Evolutionary conservation across 2,888 invertebrate species (phyloP).

Genomic region (Hypselothyrea guttata): DNA sequence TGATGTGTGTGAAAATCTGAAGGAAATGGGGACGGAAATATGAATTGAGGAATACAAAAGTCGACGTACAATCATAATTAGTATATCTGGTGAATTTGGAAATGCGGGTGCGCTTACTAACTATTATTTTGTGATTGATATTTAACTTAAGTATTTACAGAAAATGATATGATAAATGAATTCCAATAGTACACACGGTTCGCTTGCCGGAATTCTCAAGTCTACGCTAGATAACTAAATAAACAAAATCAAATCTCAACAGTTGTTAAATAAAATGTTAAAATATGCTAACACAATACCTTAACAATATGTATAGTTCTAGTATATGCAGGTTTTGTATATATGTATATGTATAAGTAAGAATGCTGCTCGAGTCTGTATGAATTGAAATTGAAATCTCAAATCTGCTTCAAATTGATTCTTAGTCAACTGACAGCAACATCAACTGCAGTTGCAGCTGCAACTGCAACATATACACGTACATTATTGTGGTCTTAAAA

Average conservation of each 20-base stretch:
- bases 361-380: conserved; percentile 26
- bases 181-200: conserved; percentile 22
- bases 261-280: conserved; percentile 23
- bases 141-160: conserved; percentile 68
- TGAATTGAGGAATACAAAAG: conserved; percentile 4
- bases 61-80: background rate
- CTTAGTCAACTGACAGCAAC: conserved; percentile 48
- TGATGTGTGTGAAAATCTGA: conserved; percentile 24
- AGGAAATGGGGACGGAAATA: conserved; percentile 34
- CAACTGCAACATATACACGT: conserved; percentile 34
- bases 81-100: conserved; percentile 10
- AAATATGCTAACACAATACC: conserved; percentile 37
- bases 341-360: conserved; percentile 18
- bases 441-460: too few species aligned
- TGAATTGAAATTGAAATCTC: conserved; percentile 23
- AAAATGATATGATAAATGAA: conserved; percentile 38
- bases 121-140: conserved; percentile 60
- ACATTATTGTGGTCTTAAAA: conserved; percentile 39
- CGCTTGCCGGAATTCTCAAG: conserved; percentile 16
- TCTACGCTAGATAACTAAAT: conserved; percentile 37
- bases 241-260: conserved; percentile 60
- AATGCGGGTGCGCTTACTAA: conserved; percentile 54
- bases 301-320: conserved; percentile 20
- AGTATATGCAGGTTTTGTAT: conserved; percentile 33
- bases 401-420: conserved; percentile 32